Base-by-base conservation (phyloP, 2,888 invertebrate genomes). In the Parnassius mnemosyne region DNA sequence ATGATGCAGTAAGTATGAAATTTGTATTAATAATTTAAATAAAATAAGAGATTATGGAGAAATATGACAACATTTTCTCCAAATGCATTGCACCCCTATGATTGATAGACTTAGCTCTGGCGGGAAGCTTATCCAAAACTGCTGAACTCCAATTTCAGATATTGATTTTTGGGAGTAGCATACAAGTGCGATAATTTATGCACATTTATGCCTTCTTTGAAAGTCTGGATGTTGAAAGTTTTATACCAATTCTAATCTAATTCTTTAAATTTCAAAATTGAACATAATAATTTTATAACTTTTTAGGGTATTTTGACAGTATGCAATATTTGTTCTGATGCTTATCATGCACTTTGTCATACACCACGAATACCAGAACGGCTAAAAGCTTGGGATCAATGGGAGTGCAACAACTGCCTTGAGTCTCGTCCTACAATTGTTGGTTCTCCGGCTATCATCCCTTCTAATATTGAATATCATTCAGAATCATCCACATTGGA, bases 261-360 rank as follows among this genome's bases (percentile, higher is more conserved):
- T 34, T 34, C 34, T 34, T 34, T 34, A 34, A 34, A 34, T 34
- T 34, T 34, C 34, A 5, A 34, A 34, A 34, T 34, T 34, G 1
- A 34, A 5, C 7, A 7, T 34, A 34, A 1, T 34, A n/a, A 34
- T 34, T 34, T 34, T 34, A 34, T 34, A 34, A 20, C n/a, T 53
- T 88, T 87, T 56, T 83, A 95, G 95, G 95, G 94, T 61, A 91
- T 93, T 42, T 84, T 97, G 74, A 92, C 96, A 46, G 95, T 96
- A 52, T 97, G 98, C 84, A 95, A 94, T 71, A 93, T 94, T 44
- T 98, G 98, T 81, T 95, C 96, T 53, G 96, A 97, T 81, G 95
- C 95, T 5, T 98, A 96, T 79, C 98, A 98, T 81, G 93, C 95
- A 66, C 87, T 92, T 44, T 98, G 97, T 76, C 97, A 97, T 75